These are phyloP conservation scores for Tetropium fuscum DNA, from an alignment of 2,888 invertebrate species.

Conservation along the genomic window DNA sequence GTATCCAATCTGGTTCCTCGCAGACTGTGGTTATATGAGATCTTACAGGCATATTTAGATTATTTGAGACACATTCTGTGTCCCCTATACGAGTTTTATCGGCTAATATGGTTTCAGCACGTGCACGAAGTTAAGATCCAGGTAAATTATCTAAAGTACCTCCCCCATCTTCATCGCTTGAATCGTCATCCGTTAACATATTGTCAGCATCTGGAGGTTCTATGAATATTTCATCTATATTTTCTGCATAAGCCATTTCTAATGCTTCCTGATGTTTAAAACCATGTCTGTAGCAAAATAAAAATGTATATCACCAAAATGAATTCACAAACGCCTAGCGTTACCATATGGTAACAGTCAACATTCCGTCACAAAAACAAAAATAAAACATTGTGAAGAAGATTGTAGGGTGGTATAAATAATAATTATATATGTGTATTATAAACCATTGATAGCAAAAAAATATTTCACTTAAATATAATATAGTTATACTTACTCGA, in stretches of 20 bases:
- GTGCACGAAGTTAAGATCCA: constrained; percentile 9
- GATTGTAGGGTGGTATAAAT: not conserved
- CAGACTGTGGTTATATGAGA: no score
- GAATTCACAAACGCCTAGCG: not conserved
- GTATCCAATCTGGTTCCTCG: not conserved
- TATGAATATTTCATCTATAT: constrained; percentile 29
- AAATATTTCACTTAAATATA: not conserved
- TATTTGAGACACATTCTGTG: no score
- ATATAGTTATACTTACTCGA: not conserved
- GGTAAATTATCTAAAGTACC: constrained; percentile 29
- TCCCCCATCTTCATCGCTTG: constrained; percentile 33
- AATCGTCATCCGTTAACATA: constrained; percentile 33
- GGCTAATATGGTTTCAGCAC: constrained; percentile 26
- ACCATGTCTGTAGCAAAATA: not conserved
- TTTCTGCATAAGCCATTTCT: not conserved
- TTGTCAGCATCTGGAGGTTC: constrained; percentile 31
- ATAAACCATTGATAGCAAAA: not conserved
- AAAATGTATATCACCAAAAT: not conserved
- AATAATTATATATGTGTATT: not conserved
- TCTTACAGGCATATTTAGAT: no score
- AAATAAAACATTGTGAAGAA: not conserved
- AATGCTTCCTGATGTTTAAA: not conserved
- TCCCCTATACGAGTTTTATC: not conserved
- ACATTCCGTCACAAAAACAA: not conserved
- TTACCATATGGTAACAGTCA: not conserved